Base-by-base conservation (phyloP, 2,797 vertebrate genomes). In the Pangasius macronema region DNA sequence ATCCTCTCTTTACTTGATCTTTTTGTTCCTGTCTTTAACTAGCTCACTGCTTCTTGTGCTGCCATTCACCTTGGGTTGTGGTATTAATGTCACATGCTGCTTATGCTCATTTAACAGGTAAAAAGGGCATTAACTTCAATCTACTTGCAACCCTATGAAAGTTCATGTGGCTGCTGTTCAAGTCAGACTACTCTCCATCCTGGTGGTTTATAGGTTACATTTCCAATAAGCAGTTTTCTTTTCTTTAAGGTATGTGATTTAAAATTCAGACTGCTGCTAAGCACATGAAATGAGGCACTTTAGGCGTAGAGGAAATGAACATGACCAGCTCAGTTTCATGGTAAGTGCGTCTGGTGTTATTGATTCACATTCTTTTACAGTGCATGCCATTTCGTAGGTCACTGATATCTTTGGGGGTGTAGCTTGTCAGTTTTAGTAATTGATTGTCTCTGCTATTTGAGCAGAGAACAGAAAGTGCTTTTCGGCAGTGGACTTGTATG, bases 321-420 rank as follows among this genome's bases (percentile, higher is more conserved):
- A 96, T 95, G 94, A 95, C 93, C 96, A 94, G 97, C 95, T 97
- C 97, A 96, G 96, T 98, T 97, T 97, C 96, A 97, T 96, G 96
- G 95, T 97, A 96, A 97, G 95, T 97, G 96, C 96, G 92, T 96
- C 94, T 96, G 94, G 94, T 94, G 93, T 95, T 93, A 96, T 97
- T 93, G 95, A 94, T 95, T 94, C 94, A 94, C 94, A 94, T 93
- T 96, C 93, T 96, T 94, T 96, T 93, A 94, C 96, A 90, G 92
- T 94, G 95, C 96, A 96, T 97, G 97, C 96, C 93, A 83, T 97
- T 97, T 97, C 97, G 97, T 95, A 97, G 96, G 97, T 96, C 96
- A 97, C 95, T 95, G 95, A 96, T 98, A 96, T 95, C 95, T 97
- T 97, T 96, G 96, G 95, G 96, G 96, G 97, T 92, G 92, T 95